Conservation (phyloP, 2,113 vertebrate genomes). For the Scomber colias region DNA sequence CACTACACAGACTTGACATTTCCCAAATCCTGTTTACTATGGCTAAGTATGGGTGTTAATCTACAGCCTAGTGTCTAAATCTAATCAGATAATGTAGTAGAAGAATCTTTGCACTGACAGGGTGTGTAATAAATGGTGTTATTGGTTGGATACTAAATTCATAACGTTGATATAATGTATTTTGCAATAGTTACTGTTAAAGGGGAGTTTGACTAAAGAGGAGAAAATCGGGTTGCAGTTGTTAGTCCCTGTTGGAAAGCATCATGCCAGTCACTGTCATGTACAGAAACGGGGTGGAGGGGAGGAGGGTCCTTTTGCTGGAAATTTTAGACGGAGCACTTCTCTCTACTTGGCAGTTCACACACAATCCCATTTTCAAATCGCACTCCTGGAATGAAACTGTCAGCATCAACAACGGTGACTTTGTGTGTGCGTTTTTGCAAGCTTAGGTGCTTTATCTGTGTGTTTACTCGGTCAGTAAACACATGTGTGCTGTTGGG, state of each 20-base stretch:
- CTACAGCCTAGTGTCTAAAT: background rate
- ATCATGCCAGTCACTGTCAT: constrained; percentile 10
- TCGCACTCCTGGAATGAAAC: constrained; percentile 33
- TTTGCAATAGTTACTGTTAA: background rate
- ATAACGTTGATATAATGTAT: background rate
- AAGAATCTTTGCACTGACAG: background rate
- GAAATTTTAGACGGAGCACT: constrained; percentile 24
- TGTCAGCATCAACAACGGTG: constrained; percentile 19
- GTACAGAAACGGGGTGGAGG: background rate
- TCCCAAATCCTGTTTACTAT: background rate
- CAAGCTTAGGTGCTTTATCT: background rate
- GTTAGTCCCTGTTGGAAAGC: background rate
- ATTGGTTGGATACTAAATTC: background rate
- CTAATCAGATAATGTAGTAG: background rate
- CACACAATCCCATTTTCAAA: constrained; percentile 31
- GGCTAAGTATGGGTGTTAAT: background rate
- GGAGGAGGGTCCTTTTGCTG: background rate
- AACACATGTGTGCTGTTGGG: constrained; percentile 19
- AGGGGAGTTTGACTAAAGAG: background rate
- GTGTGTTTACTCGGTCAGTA: constrained; percentile 12
- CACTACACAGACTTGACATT: background rate
- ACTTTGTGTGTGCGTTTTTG: constrained; percentile 15
- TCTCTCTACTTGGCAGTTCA: constrained; percentile 14
- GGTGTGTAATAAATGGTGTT: background rate
- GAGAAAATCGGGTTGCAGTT: background rate